A percentile compares a stretch with the other conserved stretches of the same genome.
These are phyloP conservation scores for Cyclopterus lumpus DNA, from an alignment of 2,797 vertebrate species.

Conservation along the genomic window DNA sequence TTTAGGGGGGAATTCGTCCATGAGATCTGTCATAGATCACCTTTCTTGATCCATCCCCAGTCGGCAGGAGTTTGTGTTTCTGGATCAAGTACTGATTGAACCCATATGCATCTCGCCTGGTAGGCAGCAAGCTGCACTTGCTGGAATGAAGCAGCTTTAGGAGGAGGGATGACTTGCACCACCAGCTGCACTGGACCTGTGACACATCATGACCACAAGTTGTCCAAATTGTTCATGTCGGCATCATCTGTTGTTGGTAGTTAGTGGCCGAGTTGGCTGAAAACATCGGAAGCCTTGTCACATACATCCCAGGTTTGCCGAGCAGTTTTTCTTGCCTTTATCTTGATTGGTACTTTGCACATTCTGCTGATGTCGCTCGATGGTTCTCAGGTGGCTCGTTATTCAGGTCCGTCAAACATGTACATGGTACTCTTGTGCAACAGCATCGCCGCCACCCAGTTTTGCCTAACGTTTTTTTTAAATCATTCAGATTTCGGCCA, in stretches of 20 bases:
- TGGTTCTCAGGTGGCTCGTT: background rate
- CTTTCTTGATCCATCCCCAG: background rate
- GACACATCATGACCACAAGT: background rate
- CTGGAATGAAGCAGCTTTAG: background rate
- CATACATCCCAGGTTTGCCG: background rate
- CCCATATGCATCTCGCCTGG: background rate
- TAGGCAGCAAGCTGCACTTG: background rate
- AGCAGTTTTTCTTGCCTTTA: background rate
- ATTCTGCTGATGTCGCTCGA: background rate
- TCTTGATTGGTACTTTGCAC: background rate
- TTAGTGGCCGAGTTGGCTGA: background rate
- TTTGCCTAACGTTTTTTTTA: background rate
- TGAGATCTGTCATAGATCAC: background rate
- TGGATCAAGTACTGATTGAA: background rate
- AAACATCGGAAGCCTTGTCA: background rate
- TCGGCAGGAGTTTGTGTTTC: background rate
- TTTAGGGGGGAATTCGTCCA: background rate
- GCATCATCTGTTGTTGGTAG: background rate
- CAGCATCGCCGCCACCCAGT: background rate
- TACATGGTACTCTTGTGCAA: background rate
- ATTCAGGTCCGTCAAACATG: background rate
- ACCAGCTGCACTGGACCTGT: background rate
- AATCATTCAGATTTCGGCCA: background rate
- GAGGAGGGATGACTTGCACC: background rate
- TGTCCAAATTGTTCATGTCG: background rate